A percentile compares a stretch with the other conserved stretches of the same genome.
Conservation (phyloP, 2,113 vertebrate genomes). For the Oncorhynchus mykiss region DNA sequence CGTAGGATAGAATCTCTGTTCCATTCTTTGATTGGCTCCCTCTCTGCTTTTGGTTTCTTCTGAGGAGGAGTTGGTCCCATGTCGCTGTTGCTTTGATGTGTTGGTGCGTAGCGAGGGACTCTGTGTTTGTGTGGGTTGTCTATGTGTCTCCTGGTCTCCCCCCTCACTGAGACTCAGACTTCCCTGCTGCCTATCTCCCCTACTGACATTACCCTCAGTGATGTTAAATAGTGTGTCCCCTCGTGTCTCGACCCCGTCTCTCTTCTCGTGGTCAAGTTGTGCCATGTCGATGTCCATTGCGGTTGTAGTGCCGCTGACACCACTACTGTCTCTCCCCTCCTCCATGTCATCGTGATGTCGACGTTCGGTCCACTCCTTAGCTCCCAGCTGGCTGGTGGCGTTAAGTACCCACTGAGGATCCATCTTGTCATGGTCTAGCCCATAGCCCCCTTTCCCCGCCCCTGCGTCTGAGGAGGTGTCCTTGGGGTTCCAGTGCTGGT, state of each 20-base stretch:
- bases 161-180: neutral
- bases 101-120: constrained; percentile 30
- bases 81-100: constrained; percentile 35
- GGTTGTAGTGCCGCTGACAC: constrained; percentile 38
- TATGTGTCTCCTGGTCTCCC: constrained; percentile 32
- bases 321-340: constrained; percentile 1
- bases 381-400: constrained; percentile 41
- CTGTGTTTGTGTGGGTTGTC: constrained; percentile 26
- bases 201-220: too few species aligned
- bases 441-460: constrained; percentile 39
- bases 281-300: constrained; percentile 12
- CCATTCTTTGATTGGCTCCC: constrained; percentile 12
- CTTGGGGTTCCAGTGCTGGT: constrained; percentile 66
- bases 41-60: constrained; percentile 52
- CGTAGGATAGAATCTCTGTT: neutral
- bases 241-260: too few species aligned
- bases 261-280: neutral
- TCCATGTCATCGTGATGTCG: constrained; percentile 19
- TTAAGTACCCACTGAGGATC: constrained; percentile 60
- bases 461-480: constrained; percentile 47
- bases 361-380: constrained; percentile 26
- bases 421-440: too few species aligned
- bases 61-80: constrained; percentile 45
- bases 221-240: too few species aligned
- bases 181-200: too few species aligned